phyloP scores from a whole-genome alignment of 2,113 vertebrate genomes.

The Onychorhynchus coronatus region DNA sequence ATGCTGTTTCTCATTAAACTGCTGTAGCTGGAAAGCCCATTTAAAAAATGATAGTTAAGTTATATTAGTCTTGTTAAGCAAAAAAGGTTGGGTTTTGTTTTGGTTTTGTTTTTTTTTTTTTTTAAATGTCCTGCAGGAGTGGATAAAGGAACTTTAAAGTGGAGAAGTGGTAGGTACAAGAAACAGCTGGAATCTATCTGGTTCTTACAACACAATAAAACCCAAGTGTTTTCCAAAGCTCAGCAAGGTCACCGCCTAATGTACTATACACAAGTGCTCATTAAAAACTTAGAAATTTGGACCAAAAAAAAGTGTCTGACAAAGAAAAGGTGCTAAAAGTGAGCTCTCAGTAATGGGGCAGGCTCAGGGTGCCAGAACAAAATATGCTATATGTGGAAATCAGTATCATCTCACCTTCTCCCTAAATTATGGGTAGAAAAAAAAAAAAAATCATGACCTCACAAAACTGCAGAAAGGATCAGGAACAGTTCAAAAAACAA shows the following conservation, averaged over 20 bases:
- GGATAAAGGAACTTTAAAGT: background rate
- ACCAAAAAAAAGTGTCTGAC: background rate
- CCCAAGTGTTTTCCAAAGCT: background rate
- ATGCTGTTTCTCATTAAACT: background rate
- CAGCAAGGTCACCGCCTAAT: background rate
- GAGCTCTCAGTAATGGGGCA: background rate
- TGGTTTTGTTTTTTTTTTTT: too few relatives aligned
- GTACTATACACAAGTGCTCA: background rate
- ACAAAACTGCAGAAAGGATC: background rate
- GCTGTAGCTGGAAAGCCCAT: background rate
- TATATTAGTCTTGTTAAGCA: background rate
- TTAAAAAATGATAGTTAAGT: background rate
- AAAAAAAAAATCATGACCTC: background rate
- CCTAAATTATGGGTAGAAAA: background rate
- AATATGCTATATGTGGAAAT: background rate
- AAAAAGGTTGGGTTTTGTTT: background rate
- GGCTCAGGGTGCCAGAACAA: background rate
- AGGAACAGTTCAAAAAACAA: background rate
- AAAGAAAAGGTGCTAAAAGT: background rate
- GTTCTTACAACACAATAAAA: conserved; percentile 29
- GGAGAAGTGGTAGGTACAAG: background rate
- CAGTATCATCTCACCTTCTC: background rate
- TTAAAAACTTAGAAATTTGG: background rate
- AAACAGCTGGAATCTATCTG: conserved; percentile 36
- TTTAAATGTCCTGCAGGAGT: background rate